Conservation (phyloP, 2,113 vertebrate species). For the Elachura formosa region DNA sequence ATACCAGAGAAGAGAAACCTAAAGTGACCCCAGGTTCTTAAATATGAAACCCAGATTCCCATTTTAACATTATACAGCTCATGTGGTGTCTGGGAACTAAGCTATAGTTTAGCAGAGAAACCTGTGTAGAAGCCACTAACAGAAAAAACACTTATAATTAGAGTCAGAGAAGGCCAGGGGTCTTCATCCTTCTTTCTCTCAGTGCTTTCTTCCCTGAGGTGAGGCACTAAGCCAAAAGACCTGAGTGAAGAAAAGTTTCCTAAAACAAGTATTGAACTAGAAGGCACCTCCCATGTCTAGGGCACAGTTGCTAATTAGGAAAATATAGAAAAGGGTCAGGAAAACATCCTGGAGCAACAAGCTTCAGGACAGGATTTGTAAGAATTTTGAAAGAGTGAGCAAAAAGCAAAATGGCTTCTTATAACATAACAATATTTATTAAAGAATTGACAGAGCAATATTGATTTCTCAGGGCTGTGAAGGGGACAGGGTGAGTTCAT, state of each 20-base stretch:
- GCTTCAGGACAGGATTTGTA: neutral
- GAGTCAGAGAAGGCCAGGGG: neutral
- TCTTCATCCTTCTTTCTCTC: neutral
- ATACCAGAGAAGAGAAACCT: neutral
- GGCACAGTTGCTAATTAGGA: neutral
- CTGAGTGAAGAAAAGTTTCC: neutral
- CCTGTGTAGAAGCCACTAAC: neutral
- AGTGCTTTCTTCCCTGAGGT: neutral
- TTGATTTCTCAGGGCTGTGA: neutral
- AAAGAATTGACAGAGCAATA: neutral
- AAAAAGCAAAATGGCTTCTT: neutral
- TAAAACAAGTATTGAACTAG: neutral
- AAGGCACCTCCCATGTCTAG: constrained; percentile 19
- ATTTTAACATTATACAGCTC: neutral
- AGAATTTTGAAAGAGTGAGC: neutral
- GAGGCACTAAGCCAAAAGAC: neutral
- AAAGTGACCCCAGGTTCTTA: neutral
- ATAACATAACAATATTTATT: neutral
- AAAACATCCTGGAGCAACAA: neutral
- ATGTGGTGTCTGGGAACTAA: neutral
- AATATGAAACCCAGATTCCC: neutral
- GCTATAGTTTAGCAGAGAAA: neutral
- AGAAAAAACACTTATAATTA: neutral
- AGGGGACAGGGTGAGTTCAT: rapidly evolving
- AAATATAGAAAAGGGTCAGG: neutral